A percentile compares a stretch with the other conserved stretches of the same genome.
Evolutionary conservation across 2,113 vertebrate genomes (phyloP).

Genomic region (Martes martes): DNA sequence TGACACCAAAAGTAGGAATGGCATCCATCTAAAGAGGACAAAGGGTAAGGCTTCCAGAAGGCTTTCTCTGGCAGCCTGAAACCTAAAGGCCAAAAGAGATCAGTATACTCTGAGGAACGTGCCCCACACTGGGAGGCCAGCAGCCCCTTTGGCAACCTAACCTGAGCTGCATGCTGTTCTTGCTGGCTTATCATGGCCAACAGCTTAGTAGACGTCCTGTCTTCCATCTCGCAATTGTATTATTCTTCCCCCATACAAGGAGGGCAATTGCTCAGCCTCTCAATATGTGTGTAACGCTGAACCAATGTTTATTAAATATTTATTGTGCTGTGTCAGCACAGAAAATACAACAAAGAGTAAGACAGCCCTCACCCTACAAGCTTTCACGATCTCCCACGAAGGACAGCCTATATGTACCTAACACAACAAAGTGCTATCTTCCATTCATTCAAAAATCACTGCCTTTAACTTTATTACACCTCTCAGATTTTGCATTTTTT

Average conservation of each 20-base stretch:
- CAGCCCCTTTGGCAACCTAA: background rate
- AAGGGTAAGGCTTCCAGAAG: background rate
- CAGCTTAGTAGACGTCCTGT: background rate
- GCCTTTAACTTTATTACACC: background rate
- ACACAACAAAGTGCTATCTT: background rate
- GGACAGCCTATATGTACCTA: background rate
- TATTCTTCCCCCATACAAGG: background rate
- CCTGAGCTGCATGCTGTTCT: background rate
- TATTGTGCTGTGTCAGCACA: background rate
- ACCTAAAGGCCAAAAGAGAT: background rate
- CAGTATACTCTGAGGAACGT: accelerated
- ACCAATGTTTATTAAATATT: background rate
- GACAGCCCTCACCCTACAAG: background rate
- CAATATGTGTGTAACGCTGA: background rate
- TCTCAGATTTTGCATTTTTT: background rate
- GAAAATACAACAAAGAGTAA: background rate
- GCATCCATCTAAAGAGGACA: background rate
- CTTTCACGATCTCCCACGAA: background rate
- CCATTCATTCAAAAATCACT: background rate
- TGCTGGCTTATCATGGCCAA: background rate
- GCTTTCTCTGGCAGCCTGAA: background rate
- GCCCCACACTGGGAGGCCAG: too few relatives aligned
- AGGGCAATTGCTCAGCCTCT: background rate
- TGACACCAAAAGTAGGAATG: background rate
- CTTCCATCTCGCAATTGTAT: background rate